phyloP scores from a whole-genome alignment of 2,797 vertebrate genomes.

The Hyperoplus immaculatus region DNA sequence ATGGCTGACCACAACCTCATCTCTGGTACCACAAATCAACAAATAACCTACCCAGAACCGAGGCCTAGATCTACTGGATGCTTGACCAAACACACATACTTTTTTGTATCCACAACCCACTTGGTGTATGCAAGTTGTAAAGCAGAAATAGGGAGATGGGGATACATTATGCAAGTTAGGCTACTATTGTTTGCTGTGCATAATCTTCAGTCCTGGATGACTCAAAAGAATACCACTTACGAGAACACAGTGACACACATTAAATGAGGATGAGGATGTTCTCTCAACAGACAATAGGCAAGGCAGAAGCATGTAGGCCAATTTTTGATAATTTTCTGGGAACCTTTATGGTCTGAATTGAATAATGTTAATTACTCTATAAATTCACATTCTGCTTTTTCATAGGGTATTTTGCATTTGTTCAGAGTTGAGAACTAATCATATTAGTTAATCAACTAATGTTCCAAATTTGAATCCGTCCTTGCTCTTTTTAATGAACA shows the following conservation, averaged over 20 bases:
- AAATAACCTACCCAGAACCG: conserved; percentile 15
- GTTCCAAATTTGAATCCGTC: not conserved
- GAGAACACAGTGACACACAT: conserved; percentile 34
- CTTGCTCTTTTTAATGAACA: not conserved
- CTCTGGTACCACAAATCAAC: conserved; percentile 17
- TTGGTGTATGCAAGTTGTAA: conserved; percentile 20
- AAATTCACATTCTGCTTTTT: not conserved
- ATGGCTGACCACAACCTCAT: conserved; percentile 30
- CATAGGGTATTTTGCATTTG: not conserved
- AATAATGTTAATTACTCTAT: not conserved
- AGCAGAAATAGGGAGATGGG: conserved; percentile 40
- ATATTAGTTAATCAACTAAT: not conserved
- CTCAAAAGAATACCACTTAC: conserved; percentile 55
- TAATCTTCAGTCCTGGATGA: conserved; percentile 26
- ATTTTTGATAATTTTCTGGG: not conserved
- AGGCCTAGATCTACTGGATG: conserved; percentile 15
- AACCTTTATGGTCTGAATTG: not conserved
- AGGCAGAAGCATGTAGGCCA: conserved; percentile 32
- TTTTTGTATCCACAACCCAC: conserved; percentile 33
- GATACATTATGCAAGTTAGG: conserved; percentile 66
- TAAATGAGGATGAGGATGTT: conserved; percentile 9
- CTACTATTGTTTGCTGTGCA: conserved; percentile 63
- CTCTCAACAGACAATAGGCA: not conserved
- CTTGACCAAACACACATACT: conserved; percentile 36
- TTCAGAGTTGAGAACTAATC: too few species aligned